These are phyloP conservation scores for Heteromurus nitidus DNA, from an alignment of 2,888 invertebrate species.

Conservation along the genomic window DNA sequence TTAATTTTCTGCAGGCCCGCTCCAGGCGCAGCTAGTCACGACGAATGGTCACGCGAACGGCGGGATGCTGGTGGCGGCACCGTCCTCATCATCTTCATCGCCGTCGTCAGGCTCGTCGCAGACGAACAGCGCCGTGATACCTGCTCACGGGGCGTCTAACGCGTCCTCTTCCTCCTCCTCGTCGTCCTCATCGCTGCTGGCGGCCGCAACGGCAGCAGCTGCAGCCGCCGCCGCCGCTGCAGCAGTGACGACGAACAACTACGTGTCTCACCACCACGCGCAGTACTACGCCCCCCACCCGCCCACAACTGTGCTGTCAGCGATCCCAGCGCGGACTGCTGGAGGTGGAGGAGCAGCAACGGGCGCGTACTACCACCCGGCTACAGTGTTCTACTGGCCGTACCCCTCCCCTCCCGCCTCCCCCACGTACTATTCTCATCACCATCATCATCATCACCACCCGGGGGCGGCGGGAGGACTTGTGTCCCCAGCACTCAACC, in stretches of 20 bases:
- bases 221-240: not conserved
- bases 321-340: constrained; percentile 66
- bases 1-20: not conserved
- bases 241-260: not conserved
- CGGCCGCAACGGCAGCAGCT: not conserved
- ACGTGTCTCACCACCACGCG: constrained; percentile 2
- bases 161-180: not conserved
- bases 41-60: not conserved
- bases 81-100: constrained; percentile 15
- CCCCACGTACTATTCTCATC: constrained; percentile 11
- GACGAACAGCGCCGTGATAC: no score
- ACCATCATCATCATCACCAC: constrained; percentile 1
- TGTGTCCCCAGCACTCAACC: not conserved
- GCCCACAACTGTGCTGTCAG: constrained; percentile 73
- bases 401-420: constrained; percentile 96
- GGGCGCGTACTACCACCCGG: constrained; percentile 73
- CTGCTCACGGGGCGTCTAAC: not conserved
- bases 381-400: constrained; percentile 88
- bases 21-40: constrained; percentile 19
- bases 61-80: not conserved
- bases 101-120: not conserved
- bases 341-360: constrained; percentile 73
- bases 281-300: constrained; percentile 73
- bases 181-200: not conserved
- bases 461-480: not conserved